phyloP scores from a whole-genome alignment of 2,113 vertebrate species.

The Dasypus novemcinctus region DNA sequence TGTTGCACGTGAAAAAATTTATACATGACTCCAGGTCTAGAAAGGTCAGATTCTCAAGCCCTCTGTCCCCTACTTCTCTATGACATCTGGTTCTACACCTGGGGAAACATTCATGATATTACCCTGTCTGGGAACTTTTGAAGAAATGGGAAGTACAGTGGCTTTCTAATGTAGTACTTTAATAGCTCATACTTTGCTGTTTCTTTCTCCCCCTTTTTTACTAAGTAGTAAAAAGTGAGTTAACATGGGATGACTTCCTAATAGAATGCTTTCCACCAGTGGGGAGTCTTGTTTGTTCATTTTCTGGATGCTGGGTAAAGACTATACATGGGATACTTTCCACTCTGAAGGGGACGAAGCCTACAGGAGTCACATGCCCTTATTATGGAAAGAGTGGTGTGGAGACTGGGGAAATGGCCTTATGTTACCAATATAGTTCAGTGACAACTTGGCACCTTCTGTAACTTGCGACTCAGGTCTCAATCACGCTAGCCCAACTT shows the following conservation, averaged over 20 bases:
- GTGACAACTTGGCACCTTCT: rapidly evolving
- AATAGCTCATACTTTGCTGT: neutral
- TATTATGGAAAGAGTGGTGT: rapidly evolving
- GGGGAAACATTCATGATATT: rapidly evolving
- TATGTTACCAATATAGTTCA: rapidly evolving
- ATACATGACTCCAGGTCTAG: too few species aligned
- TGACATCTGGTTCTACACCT: rapidly evolving
- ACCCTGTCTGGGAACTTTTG: neutral
- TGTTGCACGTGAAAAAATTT: rapidly evolving
- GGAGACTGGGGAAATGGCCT: neutral
- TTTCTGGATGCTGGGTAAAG: too few species aligned
- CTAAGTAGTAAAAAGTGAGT: neutral
- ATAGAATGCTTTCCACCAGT: rapidly evolving
- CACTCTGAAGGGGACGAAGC: rapidly evolving
- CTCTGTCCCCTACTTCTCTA: rapidly evolving
- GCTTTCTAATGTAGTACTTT: neutral
- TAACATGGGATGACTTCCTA: rapidly evolving
- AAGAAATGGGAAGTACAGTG: rapidly evolving
- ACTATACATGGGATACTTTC: rapidly evolving
- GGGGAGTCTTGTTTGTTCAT: rapidly evolving
- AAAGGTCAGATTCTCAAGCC: rapidly evolving
- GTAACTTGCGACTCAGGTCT: too few species aligned
- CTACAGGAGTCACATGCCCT: rapidly evolving
- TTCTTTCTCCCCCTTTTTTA: rapidly evolving
- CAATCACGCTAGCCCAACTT: rapidly evolving